Conservation (phyloP, 2,888 invertebrate genomes). For the Microctonus aethiopoides region DNA sequence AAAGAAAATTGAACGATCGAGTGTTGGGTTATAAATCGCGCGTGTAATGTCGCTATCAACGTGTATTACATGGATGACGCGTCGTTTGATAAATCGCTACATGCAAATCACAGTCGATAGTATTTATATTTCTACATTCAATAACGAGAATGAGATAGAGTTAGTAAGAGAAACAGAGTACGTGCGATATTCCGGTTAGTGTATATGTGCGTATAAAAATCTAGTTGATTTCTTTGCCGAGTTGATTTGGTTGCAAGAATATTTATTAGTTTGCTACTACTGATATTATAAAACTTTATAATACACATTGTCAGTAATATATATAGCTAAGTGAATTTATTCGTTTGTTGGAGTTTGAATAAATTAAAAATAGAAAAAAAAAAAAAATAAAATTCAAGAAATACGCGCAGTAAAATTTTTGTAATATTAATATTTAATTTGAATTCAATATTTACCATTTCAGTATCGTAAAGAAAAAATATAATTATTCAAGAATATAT, state of each 20-base stretch:
- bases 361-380: neutral
- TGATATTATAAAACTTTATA: neutral
- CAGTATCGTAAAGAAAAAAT: neutral
- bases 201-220: neutral
- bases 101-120: constrained; percentile 55
- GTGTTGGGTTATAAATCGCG: constrained; percentile 56
- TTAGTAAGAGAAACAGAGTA: neutral
- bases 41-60: constrained; percentile 64
- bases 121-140: neutral
- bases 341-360: neutral
- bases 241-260: neutral
- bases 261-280: constrained; percentile 17
- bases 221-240: constrained; percentile 22
- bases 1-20: constrained; percentile 38
- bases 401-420: neutral
- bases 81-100: constrained; percentile 64
- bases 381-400: constrained; percentile 1
- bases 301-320: neutral
- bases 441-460: neutral
- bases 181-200: neutral
- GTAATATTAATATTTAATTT: neutral
- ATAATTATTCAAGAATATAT: too few relatives aligned
- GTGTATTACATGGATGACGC: constrained; percentile 64
- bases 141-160: neutral
- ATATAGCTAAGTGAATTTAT: neutral